These are phyloP conservation scores for Stenopsyche tienmushanensis DNA, from an alignment of 1,140 invertebrate species.

Conservation along the genomic window DNA sequence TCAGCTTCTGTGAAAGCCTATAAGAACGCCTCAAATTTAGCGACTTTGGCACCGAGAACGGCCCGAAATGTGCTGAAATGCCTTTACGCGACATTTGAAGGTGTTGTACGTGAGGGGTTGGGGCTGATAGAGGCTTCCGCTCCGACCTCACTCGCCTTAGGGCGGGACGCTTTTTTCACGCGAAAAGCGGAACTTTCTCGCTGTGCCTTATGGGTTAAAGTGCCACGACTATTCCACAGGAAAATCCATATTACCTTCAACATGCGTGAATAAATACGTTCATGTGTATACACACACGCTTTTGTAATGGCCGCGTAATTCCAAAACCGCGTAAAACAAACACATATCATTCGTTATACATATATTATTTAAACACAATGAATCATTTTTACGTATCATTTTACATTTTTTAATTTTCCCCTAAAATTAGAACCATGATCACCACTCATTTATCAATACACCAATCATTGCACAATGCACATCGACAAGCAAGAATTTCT, in stretches of 20 bases:
- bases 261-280: slow-evolving; percentile 4
- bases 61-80: slow-evolving; percentile 34
- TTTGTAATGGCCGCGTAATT: too few species aligned
- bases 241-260: slow-evolving; percentile 12
- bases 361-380: too few species aligned
- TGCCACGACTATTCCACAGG: not conserved
- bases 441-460: too few species aligned
- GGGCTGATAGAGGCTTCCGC: slow-evolving; percentile 16
- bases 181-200: slow-evolving; percentile 16
- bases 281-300: not conserved
- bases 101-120: slow-evolving; percentile 49
- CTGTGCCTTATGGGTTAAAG: slow-evolving; percentile 17
- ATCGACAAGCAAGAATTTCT: too few species aligned
- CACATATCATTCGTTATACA: too few species aligned
- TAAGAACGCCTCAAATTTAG: slow-evolving; percentile 41
- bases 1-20: slow-evolving; percentile 39
- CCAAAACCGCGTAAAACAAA: too few species aligned
- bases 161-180: slow-evolving; percentile 36
- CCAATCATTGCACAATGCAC: too few species aligned
- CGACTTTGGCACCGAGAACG: slow-evolving; percentile 39
- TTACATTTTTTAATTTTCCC: too few species aligned
- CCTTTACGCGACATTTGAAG: slow-evolving; percentile 36
- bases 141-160: slow-evolving; percentile 43
- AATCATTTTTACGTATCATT: too few species aligned
- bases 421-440: too few species aligned